phyloP scores from a whole-genome alignment of 2,113 vertebrate species.

The Sorex araneus region DNA sequence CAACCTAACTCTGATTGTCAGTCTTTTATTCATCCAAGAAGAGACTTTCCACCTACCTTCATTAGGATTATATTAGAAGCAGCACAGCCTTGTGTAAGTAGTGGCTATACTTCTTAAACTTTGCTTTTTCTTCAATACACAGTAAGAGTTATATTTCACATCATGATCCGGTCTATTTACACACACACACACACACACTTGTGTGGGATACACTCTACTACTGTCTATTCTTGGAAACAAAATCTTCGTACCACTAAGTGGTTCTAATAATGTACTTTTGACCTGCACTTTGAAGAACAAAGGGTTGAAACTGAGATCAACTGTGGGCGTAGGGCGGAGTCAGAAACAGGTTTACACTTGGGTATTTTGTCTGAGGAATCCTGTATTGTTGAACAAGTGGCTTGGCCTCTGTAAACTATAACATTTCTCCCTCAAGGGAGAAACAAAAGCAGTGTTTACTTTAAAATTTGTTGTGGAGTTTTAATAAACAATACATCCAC shows the following conservation, averaged over 20 bases:
- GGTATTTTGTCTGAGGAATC: not conserved
- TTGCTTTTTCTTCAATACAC: not conserved
- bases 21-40: no score
- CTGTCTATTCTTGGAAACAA: not conserved
- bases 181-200: not conserved
- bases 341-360: not conserved
- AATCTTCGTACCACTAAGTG: not conserved
- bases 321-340: not conserved
- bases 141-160: not conserved
- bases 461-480: not conserved
- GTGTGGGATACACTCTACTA: not conserved
- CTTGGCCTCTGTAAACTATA: not conserved
- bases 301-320: not conserved
- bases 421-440: not conserved
- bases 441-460: not conserved
- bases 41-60: not conserved
- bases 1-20: no score
- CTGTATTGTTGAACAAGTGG: not conserved
- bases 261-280: not conserved
- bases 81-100: not conserved
- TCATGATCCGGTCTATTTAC: not conserved
- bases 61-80: not conserved
- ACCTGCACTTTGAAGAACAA: slow-evolving; percentile 14
- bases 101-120: not conserved
- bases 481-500: not conserved